Percentiles rank a stretch among this genome's conserved stretches.
Conservation (phyloP, 2,888 invertebrate species). For the Abscondita cerata region DNA sequence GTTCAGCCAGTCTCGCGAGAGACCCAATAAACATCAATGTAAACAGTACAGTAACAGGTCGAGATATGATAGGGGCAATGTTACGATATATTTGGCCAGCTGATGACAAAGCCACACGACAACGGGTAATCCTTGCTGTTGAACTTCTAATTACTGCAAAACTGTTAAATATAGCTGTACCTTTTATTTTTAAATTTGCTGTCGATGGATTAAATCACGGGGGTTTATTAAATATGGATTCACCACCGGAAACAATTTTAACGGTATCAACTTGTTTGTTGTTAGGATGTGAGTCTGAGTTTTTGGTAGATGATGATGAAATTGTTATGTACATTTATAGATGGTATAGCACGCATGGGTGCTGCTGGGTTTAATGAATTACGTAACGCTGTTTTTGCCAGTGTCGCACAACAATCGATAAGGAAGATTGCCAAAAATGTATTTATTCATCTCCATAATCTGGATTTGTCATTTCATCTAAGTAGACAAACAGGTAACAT, state of each 20-base stretch:
- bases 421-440: conserved; percentile 93
- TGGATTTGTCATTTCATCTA: conserved; percentile 94
- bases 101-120: conserved; percentile 76
- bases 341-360: conserved; percentile 91
- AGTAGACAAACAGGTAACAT: conserved; percentile 95
- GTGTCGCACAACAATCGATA: conserved; percentile 97
- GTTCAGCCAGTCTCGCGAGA: conserved; percentile 66
- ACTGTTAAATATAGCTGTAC: conserved; percentile 89
- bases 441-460: conserved; percentile 92
- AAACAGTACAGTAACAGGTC: conserved; percentile 67
- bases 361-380: conserved; percentile 95
- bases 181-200: conserved; percentile 94
- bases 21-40: conserved; percentile 66
- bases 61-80: conserved; percentile 88
- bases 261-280: conserved; percentile 82
- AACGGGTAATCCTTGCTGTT: conserved; percentile 84
- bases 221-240: conserved; percentile 72
- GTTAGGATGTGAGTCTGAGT: conserved; percentile 78
- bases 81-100: conserved; percentile 95
- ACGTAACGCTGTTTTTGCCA: conserved; percentile 96
- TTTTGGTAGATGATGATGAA: conserved; percentile 9
- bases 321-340: conserved; percentile 62
- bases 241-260: conserved; percentile 80
- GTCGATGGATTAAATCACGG: conserved; percentile 84
- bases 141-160: conserved; percentile 83